These are phyloP conservation scores for Eptesicus fuscus DNA, from an alignment of 2,113 vertebrate species.

Conservation along the genomic window DNA sequence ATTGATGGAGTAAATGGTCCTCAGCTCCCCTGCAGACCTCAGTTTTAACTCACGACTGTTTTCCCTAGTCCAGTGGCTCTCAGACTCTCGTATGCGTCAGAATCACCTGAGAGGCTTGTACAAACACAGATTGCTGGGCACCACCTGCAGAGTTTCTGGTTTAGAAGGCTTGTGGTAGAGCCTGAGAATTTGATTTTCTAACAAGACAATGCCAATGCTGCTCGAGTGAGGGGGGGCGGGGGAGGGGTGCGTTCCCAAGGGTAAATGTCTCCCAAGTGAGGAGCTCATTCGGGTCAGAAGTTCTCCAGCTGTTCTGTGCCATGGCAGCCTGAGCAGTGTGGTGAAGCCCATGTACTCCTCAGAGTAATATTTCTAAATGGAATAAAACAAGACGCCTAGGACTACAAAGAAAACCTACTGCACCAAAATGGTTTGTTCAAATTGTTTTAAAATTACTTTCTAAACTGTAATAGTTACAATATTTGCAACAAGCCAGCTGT, in stretches of 20 bases:
- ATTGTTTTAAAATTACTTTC: background rate
- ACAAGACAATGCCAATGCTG: background rate
- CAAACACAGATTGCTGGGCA: background rate
- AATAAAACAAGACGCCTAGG: background rate
- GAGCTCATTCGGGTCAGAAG: background rate
- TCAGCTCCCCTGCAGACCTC: background rate
- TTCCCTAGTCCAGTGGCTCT: background rate
- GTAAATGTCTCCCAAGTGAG: background rate
- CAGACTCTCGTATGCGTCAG: background rate
- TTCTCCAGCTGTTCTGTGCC: background rate
- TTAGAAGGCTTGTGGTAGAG: background rate
- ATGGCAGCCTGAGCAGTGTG: background rate
- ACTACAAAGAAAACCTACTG: background rate
- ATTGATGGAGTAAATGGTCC: background rate
- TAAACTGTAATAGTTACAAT: background rate
- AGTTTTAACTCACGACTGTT: background rate
- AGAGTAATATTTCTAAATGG: conserved; percentile 5
- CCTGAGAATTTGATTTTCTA: background rate
- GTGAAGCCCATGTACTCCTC: background rate
- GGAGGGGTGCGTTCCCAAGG: background rate
- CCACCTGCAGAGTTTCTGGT: background rate
- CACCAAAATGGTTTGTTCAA: background rate
- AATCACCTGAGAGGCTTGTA: background rate
- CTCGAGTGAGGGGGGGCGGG: background rate
- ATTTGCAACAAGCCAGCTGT: background rate